phyloP scores from a whole-genome alignment of 2,113 vertebrate species.

The Phoenicopterus ruber region DNA sequence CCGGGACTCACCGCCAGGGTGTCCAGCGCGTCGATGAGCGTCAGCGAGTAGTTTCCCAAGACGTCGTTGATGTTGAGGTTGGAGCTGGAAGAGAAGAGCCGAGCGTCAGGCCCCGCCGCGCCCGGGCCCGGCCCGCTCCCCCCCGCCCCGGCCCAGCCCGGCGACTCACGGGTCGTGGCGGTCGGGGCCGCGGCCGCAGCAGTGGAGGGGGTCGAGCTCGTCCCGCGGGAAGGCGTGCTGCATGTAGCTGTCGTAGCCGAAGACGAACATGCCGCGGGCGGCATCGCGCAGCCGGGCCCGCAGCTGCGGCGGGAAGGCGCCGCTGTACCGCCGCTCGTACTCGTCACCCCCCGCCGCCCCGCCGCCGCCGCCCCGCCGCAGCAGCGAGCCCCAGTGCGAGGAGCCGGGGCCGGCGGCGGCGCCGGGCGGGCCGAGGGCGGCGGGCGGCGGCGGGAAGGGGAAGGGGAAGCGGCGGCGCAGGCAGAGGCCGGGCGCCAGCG shows the following conservation, averaged over 20 bases:
- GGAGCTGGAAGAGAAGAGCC: conserved; percentile 78
- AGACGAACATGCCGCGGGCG: conserved; percentile 93
- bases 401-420: background rate
- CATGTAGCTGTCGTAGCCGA: conserved; percentile 98
- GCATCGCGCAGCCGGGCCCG: conserved; percentile 84
- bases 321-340: conserved; percentile 85
- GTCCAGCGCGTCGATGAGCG: conserved; percentile 93
- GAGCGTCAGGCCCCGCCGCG: background rate
- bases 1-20: conserved; percentile 86
- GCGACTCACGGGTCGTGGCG: conserved; percentile 87
- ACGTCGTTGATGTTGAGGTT: conserved; percentile 99
- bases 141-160: background rate
- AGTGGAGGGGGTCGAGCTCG: conserved; percentile 95
- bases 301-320: conserved; percentile 84
- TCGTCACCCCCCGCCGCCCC: conserved; percentile 74
- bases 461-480: conserved; percentile 77
- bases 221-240: conserved; percentile 92
- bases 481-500: conserved; percentile 83
- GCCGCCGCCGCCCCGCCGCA: background rate
- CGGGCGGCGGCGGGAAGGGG: background rate
- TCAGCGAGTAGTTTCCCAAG: conserved; percentile 95
- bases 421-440: background rate
- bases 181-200: conserved; percentile 91
- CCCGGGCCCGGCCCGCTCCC: too few species aligned
- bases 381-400: conserved; percentile 11